Conservation (phyloP, 2,113 vertebrate species). For the Onychostruthus taczanowskii region DNA sequence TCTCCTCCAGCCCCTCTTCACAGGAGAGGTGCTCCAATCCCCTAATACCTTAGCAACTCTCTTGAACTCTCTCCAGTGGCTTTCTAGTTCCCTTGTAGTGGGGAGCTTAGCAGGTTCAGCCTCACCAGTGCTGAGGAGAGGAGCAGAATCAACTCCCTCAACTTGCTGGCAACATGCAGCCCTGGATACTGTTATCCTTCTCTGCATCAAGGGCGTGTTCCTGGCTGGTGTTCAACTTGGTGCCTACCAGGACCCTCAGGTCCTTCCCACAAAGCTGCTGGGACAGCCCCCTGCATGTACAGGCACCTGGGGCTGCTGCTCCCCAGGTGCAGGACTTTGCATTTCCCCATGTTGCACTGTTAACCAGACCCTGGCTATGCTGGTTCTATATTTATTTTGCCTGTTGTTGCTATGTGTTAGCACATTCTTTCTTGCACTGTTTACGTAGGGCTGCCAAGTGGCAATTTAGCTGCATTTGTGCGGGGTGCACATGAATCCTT, state of each 20-base stretch:
- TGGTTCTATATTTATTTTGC: background rate
- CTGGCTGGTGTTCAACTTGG: background rate
- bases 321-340: background rate
- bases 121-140: background rate
- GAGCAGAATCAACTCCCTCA: background rate
- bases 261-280: background rate
- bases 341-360: background rate
- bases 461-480: constrained; percentile 14
- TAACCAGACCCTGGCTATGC: background rate
- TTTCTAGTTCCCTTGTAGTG: background rate
- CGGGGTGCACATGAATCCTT: background rate
- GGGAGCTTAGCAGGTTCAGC: background rate
- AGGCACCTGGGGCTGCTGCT: accelerated
- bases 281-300: background rate
- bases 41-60: accelerated
- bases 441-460: background rate
- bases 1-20: background rate
- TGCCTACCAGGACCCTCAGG: background rate
- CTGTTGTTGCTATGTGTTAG: background rate
- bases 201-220: background rate
- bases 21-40: background rate
- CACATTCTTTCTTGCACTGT: background rate
- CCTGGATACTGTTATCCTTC: background rate
- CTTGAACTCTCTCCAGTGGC: background rate
- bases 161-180: background rate